These are phyloP conservation scores for Enteromius mattozi DNA, from an alignment of 2,797 vertebrate species.

Conservation along the genomic window DNA sequence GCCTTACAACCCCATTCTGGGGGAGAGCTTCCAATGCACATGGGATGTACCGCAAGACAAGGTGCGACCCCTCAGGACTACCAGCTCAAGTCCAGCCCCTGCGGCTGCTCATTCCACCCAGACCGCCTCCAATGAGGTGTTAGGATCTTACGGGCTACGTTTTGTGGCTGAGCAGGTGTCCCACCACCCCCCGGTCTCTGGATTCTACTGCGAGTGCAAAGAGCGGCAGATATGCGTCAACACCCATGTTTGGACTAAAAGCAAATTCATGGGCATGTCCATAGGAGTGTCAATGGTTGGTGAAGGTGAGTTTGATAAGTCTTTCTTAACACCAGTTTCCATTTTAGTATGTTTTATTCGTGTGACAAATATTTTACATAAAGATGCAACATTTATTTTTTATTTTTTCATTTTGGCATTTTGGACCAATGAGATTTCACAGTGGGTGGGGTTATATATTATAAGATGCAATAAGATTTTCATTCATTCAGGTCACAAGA, in stretches of 20 bases:
- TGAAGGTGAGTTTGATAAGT: slow-evolving; percentile 79
- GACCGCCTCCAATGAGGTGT: slow-evolving; percentile 56
- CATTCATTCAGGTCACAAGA: not conserved
- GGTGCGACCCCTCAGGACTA: slow-evolving; percentile 78
- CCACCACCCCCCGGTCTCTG: slow-evolving; percentile 87
- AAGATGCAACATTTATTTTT: not conserved
- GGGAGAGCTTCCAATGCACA: slow-evolving; percentile 88
- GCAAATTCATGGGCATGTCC: slow-evolving; percentile 94
- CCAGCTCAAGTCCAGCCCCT: slow-evolving; percentile 52
- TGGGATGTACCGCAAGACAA: slow-evolving; percentile 86
- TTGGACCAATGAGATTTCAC: not conserved
- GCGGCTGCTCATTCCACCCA: not conserved
- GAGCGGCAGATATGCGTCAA: slow-evolving; percentile 86
- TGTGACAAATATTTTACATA: not conserved
- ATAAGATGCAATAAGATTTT: not conserved
- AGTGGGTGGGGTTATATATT: not conserved
- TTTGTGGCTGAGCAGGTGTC: slow-evolving; percentile 91
- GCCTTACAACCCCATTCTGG: slow-evolving; percentile 90
- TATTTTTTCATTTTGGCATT: not conserved
- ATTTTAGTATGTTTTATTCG: not conserved
- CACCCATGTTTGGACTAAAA: slow-evolving; percentile 89
- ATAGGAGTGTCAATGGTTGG: slow-evolving; percentile 90
- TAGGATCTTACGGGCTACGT: slow-evolving; percentile 77
- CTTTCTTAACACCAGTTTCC: not conserved
- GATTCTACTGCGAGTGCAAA: slow-evolving; percentile 91